Conservation (phyloP, 2,797 vertebrate species). For the Avahi laniger region DNA sequence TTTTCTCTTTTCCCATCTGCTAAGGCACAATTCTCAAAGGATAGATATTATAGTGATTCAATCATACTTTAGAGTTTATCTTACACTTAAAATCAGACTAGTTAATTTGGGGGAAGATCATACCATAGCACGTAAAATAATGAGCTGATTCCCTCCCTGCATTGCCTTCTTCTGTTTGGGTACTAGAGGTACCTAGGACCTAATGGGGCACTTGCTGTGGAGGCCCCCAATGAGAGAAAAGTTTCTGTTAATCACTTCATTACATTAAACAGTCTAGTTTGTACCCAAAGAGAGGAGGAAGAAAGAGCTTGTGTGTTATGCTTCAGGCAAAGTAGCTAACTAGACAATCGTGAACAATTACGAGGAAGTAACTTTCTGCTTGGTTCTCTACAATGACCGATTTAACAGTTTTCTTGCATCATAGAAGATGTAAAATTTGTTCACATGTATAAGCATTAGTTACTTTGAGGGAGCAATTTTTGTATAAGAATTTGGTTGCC, state of each 20-base stretch:
- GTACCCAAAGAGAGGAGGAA: background rate
- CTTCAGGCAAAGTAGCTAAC: slow-evolving; percentile 31
- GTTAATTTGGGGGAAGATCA: background rate
- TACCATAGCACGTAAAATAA: background rate
- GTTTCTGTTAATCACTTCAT: slow-evolving; percentile 40
- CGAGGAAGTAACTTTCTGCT: background rate
- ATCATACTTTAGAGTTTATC: background rate
- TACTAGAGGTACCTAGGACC: background rate
- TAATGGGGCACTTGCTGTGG: background rate
- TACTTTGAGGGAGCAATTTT: background rate
- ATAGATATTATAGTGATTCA: background rate
- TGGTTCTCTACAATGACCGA: background rate
- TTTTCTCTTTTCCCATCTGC: slow-evolving; percentile 58
- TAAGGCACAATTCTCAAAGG: slow-evolving; percentile 60
- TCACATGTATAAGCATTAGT: background rate
- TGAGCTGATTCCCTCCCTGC: background rate
- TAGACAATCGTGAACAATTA: slow-evolving; percentile 29
- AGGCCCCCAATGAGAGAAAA: background rate
- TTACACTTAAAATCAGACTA: slow-evolving; percentile 40
- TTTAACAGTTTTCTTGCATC: background rate
- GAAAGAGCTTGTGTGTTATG: background rate
- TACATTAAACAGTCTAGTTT: slow-evolving; percentile 43
- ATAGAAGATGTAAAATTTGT: background rate
- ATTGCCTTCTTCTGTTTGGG: background rate
- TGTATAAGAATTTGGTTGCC: background rate